These are phyloP conservation scores for Diglossa cyanea DNA, from an alignment of 2,797 vertebrate species.

Conservation along the genomic window DNA sequence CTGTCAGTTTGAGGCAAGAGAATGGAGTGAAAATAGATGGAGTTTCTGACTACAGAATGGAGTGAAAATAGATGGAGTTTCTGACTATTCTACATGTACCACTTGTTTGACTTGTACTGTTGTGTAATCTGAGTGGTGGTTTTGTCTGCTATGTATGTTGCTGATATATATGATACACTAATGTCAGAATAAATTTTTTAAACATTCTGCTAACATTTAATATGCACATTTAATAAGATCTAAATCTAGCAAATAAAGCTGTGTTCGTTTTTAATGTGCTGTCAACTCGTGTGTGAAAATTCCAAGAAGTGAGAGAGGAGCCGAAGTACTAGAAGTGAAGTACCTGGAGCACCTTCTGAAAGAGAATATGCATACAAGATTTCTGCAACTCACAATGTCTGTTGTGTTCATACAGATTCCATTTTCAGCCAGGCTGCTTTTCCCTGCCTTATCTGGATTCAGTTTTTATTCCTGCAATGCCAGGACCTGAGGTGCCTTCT, in stretches of 20 bases:
- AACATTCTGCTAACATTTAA: not conserved
- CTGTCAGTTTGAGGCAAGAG: not conserved
- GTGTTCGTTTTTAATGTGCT: constrained; percentile 35
- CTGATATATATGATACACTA: constrained; percentile 4
- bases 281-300: not conserved
- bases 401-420: not conserved
- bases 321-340: not conserved
- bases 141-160: not conserved
- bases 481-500: constrained; percentile 6
- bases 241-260: constrained; percentile 56
- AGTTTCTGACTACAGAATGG: not conserved
- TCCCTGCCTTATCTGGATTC: not conserved
- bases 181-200: not conserved
- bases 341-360: not conserved
- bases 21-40: not conserved
- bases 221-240: not conserved
- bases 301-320: not conserved
- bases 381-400: not conserved
- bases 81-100: not conserved
- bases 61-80: not conserved
- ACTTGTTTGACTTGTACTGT: not conserved
- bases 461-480: not conserved
- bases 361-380: not conserved
- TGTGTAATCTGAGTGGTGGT: not conserved
- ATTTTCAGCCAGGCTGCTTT: not conserved